Base-by-base conservation (phyloP, 2,888 invertebrate genomes). In the Invenusta paracnida region DNA sequence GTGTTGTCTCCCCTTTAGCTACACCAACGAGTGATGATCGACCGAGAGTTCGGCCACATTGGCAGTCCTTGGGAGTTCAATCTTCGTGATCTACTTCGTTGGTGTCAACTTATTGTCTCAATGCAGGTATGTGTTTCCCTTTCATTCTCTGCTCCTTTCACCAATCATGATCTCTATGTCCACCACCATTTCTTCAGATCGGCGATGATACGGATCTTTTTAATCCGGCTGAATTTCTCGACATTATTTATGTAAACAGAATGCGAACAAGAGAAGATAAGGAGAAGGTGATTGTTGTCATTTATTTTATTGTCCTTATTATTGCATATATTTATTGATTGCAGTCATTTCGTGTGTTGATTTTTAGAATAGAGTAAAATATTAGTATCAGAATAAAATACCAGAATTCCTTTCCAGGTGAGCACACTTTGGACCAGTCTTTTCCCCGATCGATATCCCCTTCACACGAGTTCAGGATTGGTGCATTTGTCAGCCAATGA, bases 21-120 rank as follows among this genome's bases (percentile, higher is more conserved):
- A 0, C 86, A 89, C 84, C 87, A 88, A 30, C 89, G 89, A 48
- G 90, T 90, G 0, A 89, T 89, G 85, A 87, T 89, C 17, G 86
- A 88, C 82, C 86, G 88, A n/a, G 29, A 90, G 0, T 96, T 95
- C 93, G 97, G 95, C 0, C 94, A 94, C 88, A 93, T 93, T 89
- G 97, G 98, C 0, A 94, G 95, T 0, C 98, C 98, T 0, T 98
- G 96, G 95, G 98, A 99, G 92, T 96, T 98, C 92, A 99, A 99
- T 92, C 93, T 99, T 82, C 93, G 99, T 89, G 99, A 99, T 90
- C 93, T 99, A 88, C 94, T 95, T 86, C 94, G 98, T 88, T 98
- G 97, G 97, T 96, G 96, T 90, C 94, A 96, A 89, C 93, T 94
- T 0, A 92, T 94, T 0, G 91, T 89, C 17, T 86, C 87, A 25